A percentile compares a stretch with the other conserved stretches of the same genome.
Conservation (phyloP, 2,888 invertebrate species). For the Callinectes sapidus region DNA sequence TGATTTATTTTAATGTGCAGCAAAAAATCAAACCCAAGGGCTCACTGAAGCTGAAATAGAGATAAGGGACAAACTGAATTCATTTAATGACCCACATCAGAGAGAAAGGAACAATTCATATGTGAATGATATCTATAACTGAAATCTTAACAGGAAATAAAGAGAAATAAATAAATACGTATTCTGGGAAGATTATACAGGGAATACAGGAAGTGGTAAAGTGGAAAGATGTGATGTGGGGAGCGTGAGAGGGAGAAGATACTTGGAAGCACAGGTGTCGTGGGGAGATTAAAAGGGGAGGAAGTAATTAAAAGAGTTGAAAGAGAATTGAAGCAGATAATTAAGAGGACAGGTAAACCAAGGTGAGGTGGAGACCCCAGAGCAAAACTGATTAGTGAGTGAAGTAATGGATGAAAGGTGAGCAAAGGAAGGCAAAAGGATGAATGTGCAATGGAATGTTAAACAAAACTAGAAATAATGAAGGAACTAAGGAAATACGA, state of each 20-base stretch:
- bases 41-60: no score
- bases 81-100: no score
- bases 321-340: not conserved
- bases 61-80: no score
- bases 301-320: conserved; percentile 4
- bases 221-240: not conserved
- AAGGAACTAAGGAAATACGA: not conserved
- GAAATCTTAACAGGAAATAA: no score
- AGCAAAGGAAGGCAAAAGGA: not conserved
- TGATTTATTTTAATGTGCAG: not conserved
- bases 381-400: conserved; percentile 17
- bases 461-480: not conserved
- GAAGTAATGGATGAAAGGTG: not conserved
- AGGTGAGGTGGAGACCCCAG: not conserved
- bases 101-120: no score
- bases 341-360: not conserved
- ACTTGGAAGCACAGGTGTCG: not conserved
- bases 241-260: not conserved
- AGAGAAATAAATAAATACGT: not conserved
- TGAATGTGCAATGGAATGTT: not conserved
- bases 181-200: not conserved
- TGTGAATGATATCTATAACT: no score
- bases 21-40: no score
- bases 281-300: not conserved
- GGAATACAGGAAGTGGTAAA: not conserved